A percentile compares a stretch with the other conserved stretches of the same genome.
Evolutionary conservation across 2,113 vertebrate genomes (phyloP).

Genomic region (Rhinopithecus roxellana): DNA sequence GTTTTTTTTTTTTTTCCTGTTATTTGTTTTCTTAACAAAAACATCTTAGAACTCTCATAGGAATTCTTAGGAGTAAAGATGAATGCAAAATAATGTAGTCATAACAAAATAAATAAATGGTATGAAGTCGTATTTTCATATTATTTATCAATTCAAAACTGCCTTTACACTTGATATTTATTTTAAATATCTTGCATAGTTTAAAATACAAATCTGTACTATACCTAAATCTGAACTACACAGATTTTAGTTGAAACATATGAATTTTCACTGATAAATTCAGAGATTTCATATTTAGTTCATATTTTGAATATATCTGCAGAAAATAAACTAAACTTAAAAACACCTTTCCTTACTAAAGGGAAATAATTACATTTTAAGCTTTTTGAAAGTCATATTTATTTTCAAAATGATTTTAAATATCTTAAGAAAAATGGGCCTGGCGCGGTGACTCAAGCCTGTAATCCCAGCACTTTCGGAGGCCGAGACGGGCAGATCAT

Average conservation of each 20-base stretch:
- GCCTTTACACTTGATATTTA: not conserved
- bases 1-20: not conserved
- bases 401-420: not conserved
- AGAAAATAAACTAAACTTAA: not conserved
- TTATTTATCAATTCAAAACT: not conserved
- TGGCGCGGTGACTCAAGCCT: too few species aligned
- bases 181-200: not conserved
- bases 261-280: not conserved
- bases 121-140: not conserved
- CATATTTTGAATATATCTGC: not conserved
- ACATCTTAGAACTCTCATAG: not conserved
- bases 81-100: not conserved
- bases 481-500: too few species aligned
- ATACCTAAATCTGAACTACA: not conserved
- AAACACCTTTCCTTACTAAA: not conserved
- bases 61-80: not conserved
- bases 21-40: not conserved
- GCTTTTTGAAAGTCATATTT: not conserved
- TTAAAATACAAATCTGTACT: not conserved
- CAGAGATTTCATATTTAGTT: not conserved
- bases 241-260: not conserved
- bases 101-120: not conserved
- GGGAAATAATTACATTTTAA: not conserved
- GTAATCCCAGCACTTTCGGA: too few species aligned
- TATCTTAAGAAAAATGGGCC: not conserved